Conservation (phyloP, 2,797 vertebrate genomes). For the Neostethus bicornis region DNA sequence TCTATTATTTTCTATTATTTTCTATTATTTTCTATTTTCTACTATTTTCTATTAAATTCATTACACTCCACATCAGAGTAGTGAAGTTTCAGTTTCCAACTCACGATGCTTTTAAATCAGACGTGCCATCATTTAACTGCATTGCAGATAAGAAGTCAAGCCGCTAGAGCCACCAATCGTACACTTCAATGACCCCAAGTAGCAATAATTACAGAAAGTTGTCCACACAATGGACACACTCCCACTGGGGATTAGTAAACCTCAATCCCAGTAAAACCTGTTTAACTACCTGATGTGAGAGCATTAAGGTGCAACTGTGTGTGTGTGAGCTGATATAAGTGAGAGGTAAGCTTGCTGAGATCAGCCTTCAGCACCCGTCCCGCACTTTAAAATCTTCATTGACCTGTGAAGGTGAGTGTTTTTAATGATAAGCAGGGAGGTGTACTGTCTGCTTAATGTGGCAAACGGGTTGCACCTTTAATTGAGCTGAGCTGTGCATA, state of each 20-base stretch:
- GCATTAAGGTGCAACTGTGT: constrained; percentile 16
- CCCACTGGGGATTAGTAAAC: constrained; percentile 27
- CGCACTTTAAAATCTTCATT: constrained; percentile 57
- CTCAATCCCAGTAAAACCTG: constrained; percentile 41
- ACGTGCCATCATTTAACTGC: constrained; percentile 62
- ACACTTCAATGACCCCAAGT: constrained; percentile 67
- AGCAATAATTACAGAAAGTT: constrained; percentile 72
- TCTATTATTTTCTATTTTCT: no score
- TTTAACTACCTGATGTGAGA: constrained; percentile 31
- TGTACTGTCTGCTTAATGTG: constrained; percentile 60
- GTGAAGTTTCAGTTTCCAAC: constrained; percentile 34
- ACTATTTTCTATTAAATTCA: no score
- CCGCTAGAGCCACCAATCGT: constrained; percentile 63
- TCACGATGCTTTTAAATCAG: constrained; percentile 66
- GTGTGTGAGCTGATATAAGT: constrained; percentile 5
- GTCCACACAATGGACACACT: constrained; percentile 52
- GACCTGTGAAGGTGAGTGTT: constrained; percentile 77
- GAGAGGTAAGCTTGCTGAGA: constrained; percentile 33
- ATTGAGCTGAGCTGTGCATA: constrained; percentile 68
- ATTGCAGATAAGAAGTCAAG: constrained; percentile 66
- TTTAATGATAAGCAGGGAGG: constrained; percentile 69
- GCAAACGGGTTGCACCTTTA: constrained; percentile 71
- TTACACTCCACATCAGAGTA: constrained; percentile 15
- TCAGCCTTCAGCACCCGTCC: constrained; percentile 32
- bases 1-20: no score